Base-by-base conservation (phyloP, 2,113 vertebrate species). In the Rafetus swinhoei region DNA sequence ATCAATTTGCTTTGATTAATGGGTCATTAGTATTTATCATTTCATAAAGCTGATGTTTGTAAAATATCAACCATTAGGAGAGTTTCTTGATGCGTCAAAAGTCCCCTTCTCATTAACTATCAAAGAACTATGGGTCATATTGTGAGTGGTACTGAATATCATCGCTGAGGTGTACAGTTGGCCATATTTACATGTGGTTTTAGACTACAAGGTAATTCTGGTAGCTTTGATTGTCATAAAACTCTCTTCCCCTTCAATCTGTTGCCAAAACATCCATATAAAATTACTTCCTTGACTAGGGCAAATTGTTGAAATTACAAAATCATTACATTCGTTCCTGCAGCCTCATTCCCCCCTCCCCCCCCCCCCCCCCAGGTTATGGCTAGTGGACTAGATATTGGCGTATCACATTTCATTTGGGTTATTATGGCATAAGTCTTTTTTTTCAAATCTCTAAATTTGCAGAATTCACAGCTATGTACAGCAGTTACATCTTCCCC, bases 11-110 rank as follows among this genome's bases (percentile, higher is more conserved):
- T 97, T 95, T 91, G 81, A 94, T 79, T 87, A 90, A 32, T 57
- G 57, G 86, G 79, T 92, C 89, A 77, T 97, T 97, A 97, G 82
- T 95, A 90, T 96, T 95, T 95, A 94, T 76, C 0, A 1, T 82
- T 95, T 90, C 25, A 24, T 95, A 57, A 52, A 87, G 10, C 15
- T 12, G 2, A 5, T 93, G 76, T 94, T 94, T 94, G 79, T 85
- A 84, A 94, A 95, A 39, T 65, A 16, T 86, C 81, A 85, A 79
- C 69, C 2, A 0, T 94, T 65, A 25, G 82, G 72, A 88, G 59
- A 22, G 65, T 86, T 84, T 55, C 69, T 59, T 53, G 54, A 72
- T 93, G 90, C 76, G 89, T 84, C 39, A 16, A 69, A 62, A 92
- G 3, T 59, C 32, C 54, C 69, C n/a, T 87, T 93, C 57, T 52